Evolutionary conservation across 2,888 invertebrate genomes (phyloP), one percentile per base, ranked within the genome.

Genomic region (Acholoe squamosa): DNA sequence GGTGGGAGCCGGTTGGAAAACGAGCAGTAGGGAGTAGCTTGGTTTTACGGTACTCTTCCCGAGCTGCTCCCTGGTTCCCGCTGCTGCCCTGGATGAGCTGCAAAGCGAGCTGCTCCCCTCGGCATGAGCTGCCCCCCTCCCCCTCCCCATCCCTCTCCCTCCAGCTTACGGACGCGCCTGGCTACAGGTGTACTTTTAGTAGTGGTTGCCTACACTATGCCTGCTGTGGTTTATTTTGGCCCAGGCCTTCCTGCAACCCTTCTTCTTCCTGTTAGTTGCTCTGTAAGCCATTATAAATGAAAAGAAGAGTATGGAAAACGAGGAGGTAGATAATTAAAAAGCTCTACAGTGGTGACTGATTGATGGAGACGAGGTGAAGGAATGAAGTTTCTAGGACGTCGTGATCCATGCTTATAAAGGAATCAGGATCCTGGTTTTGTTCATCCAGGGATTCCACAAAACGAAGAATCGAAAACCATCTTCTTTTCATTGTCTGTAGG

Each of bases 81-180:
- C 25, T 76, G 76, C 80, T 80, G 80, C 80, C 80, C 80, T 80
- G 80, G 80, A 80, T 80, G 80, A 43, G 80, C 80, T 80, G n/a
- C 80, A n/a, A 33, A 34, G 7, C 25, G 80, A 80, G 80, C 80
- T 34, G 80, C 80, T 80, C 80, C 80, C 34, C 76, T 76, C n/a
- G 31, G 16, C 76, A 76, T 19, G 76, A 76, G 76, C 76, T 80
- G 80, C 80, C 34, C 80, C 80, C 34, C 25, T 80, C 80, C 43
- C 43, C 16, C n/a, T 34, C 80, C 80, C 33, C 80, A 10, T n/a
- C n/a, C 77, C 31, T 33, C 28, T 31, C 10, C 22, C 80, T 22
- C 33, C 22, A 19, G 43, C 3, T 43, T 43, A 43, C 43, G 22
- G 34, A 16, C 34, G 22, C 34, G 43, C 34, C 80, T 80, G 25